Evolutionary conservation across 2,888 invertebrate species (phyloP).

Genomic region (Cantharis rufa): DNA sequence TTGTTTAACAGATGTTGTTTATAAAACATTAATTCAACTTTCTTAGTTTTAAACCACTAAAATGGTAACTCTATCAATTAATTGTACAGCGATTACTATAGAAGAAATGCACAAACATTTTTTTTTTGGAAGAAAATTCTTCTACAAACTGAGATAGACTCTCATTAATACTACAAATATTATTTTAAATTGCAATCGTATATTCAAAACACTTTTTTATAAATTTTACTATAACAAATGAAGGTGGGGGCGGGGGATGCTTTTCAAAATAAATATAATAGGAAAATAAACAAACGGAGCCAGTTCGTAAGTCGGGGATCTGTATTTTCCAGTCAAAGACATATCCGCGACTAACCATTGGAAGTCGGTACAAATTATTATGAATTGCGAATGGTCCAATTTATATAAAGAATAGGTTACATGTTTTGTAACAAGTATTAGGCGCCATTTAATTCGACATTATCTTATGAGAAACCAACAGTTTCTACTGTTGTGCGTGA

Average conservation of each 20-base stretch:
- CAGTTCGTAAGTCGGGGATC: too few species aligned
- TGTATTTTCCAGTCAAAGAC: too few species aligned
- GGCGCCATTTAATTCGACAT: not conserved
- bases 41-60: conserved; percentile 1
- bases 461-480: not conserved
- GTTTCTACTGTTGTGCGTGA: not conserved
- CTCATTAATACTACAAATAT: conserved; percentile 20
- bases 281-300: too few species aligned
- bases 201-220: not conserved
- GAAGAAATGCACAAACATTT: conserved; percentile 6
- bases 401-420: not conserved
- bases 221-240: not conserved
- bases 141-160: conserved; percentile 34
- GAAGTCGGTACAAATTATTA: too few species aligned
- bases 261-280: not conserved
- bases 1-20: conserved; percentile 8
- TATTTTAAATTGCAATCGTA: conserved; percentile 10
- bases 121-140: conserved; percentile 40
- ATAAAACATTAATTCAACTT: conserved; percentile 11
- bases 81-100: conserved; percentile 8
- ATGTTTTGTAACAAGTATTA: not conserved
- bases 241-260: not conserved
- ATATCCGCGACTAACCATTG: too few species aligned
- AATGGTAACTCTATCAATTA: conserved; percentile 1
- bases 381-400: not conserved